These are phyloP conservation scores for Physella acuta DNA, from an alignment of 1,140 invertebrate genomes.

Conservation along the genomic window DNA sequence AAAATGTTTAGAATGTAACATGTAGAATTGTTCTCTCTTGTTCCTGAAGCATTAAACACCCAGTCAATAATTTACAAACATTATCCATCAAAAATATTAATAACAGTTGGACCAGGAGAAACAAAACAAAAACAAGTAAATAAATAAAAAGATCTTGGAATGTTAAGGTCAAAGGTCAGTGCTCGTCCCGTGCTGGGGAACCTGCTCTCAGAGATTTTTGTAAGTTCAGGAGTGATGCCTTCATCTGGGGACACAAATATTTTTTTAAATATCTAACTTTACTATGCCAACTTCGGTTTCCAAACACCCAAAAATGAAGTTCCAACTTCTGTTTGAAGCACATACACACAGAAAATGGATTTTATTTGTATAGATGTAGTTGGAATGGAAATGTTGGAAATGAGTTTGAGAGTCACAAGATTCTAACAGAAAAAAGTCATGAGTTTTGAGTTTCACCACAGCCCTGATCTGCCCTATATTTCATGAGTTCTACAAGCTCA, in stretches of 20 bases:
- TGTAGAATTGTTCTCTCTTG: background rate
- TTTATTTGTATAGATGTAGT: background rate
- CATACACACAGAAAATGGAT: background rate
- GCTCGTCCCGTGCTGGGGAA: background rate
- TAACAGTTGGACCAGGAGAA: background rate
- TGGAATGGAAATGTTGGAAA: background rate
- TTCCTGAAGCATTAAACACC: background rate
- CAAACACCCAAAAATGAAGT: background rate
- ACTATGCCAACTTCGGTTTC: background rate
- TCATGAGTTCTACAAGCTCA: background rate
- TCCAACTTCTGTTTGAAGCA: too few species aligned
- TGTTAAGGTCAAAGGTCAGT: background rate
- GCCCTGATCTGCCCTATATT: background rate
- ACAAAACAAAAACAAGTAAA: background rate
- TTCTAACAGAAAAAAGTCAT: background rate
- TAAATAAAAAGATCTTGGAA: background rate
- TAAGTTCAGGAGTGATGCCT: background rate
- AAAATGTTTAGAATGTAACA: background rate
- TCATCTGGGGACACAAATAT: slow-evolving; percentile 1
- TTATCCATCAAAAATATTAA: background rate
- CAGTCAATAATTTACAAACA: background rate
- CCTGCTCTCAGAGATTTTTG: background rate
- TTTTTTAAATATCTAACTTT: background rate
- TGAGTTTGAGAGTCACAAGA: background rate
- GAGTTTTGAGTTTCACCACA: background rate